Evolutionary conservation across 2,797 vertebrate genomes (phyloP), one percentile per base, ranked within the genome.

Genomic region (Crocodylus rhombifer): DNA sequence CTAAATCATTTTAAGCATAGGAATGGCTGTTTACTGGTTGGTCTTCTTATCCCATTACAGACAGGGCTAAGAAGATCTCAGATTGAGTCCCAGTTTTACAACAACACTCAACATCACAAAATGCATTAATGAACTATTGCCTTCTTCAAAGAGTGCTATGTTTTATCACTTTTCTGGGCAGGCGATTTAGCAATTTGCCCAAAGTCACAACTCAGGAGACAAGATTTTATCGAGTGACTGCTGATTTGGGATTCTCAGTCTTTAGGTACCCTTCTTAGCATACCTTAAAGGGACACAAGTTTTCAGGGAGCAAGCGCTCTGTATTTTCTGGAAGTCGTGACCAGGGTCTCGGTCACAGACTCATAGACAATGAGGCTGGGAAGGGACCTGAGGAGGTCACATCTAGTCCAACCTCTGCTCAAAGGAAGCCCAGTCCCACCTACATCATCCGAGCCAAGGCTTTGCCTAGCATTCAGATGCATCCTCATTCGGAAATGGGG

Each of bases 1-100:
- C 0, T 0, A 88, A 67, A 94, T 91, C 94, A 80, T 86, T 95
- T 21, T 80, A 93, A 3, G 58, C 77, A 14, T 0, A 3, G 93
- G 14, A 94, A 77, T 91, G n/a, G 57, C 71, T 95, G 93, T 74
- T 57, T 26, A 17, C 87, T 69, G 11, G 30, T 60, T 67, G 18
- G 57, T 80, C 30, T 85, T 58, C 88, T 90, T 91, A 87, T 92
- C 89, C 88, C 91, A 1, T 88, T 30, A 83, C 71, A 85, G 84
- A 80, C 87, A 25, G 92, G 92, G 88, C 71, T 42, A 42, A 42
- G 92, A 88, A 95, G 90, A 91, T 67, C 86, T 94, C 94, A 83
- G 86, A 92, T 93, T 94, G 84, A 95, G 90, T 94, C 95, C 87
- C 69, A 65, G 69, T 90, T 95, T 97, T 95, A 95, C 84, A 95